Conservation (phyloP, 1,140 invertebrate genomes). For the Papilio helenus region DNA sequence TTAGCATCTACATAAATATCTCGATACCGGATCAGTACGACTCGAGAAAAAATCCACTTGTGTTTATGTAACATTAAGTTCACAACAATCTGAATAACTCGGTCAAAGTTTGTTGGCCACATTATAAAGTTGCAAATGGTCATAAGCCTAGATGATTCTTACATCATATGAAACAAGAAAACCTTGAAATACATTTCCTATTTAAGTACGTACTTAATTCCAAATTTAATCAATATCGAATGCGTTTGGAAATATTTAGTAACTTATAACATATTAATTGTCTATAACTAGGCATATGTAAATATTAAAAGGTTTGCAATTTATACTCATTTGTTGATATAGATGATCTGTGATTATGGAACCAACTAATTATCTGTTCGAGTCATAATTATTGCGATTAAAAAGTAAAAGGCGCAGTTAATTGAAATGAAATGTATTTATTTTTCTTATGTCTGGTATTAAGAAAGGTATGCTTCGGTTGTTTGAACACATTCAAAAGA, state of each 20-base stretch:
- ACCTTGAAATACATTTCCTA: slow-evolving; percentile 18
- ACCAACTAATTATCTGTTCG: no score
- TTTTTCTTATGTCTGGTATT: background rate
- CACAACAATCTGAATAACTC: slow-evolving; percentile 16
- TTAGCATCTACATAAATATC: background rate
- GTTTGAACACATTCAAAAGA: background rate
- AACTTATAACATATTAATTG: no score
- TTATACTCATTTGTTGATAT: no score
- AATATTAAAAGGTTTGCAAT: no score
- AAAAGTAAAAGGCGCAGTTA: background rate
- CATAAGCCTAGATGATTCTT: slow-evolving; percentile 5
- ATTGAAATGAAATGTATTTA: background rate
- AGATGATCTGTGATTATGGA: no score
- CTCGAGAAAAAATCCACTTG: slow-evolving; percentile 17
- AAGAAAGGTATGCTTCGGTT: background rate
- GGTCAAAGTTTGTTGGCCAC: slow-evolving; percentile 15
- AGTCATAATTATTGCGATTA: background rate
- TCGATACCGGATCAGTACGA: slow-evolving; percentile 3
- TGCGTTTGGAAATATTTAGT: background rate
- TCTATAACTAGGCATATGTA: no score
- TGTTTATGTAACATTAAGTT: slow-evolving; percentile 28
- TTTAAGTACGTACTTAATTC: background rate
- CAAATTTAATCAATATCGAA: background rate
- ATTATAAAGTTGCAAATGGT: slow-evolving; percentile 20
- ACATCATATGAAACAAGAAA: slow-evolving; percentile 9